Evolutionary conservation across 2,113 vertebrate genomes (phyloP).

Genomic region (Ahaetulla prasina): DNA sequence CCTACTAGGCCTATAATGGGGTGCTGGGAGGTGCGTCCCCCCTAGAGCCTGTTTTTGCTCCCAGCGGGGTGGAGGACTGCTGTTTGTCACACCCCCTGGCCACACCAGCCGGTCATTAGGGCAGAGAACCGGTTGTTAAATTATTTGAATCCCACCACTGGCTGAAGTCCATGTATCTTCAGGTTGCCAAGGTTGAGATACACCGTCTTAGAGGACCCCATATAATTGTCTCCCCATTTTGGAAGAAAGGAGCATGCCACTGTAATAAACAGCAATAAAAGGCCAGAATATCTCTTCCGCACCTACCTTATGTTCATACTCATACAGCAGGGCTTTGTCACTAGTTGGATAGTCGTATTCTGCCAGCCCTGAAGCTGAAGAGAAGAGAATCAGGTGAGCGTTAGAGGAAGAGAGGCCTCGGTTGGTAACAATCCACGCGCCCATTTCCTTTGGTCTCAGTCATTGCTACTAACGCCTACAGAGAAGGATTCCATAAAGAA

Average conservation of each 20-base stretch:
- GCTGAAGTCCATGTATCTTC: background rate
- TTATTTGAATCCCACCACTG: too few species aligned
- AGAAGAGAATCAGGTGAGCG: background rate
- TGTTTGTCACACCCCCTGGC: too few species aligned
- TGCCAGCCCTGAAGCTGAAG: conserved; percentile 56
- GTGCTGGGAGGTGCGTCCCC: too few species aligned
- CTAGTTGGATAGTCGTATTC: conserved; percentile 78
- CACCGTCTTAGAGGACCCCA: background rate
- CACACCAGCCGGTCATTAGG: too few species aligned
- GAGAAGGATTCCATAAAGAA: background rate
- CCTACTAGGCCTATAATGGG: too few species aligned
- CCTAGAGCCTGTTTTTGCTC: too few species aligned
- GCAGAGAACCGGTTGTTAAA: too few species aligned
- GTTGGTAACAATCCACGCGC: background rate
- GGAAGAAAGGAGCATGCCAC: background rate
- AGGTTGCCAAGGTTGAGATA: background rate
- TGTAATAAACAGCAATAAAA: background rate
- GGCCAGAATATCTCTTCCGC: too few species aligned
- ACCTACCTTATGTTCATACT: conserved; percentile 76
- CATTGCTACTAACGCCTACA: background rate
- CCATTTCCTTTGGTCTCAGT: background rate
- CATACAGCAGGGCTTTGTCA: conserved; percentile 72
- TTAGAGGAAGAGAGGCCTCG: too few species aligned
- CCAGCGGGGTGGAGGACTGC: too few species aligned
- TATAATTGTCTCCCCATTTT: background rate